A percentile compares a stretch with the other conserved stretches of the same genome.
These are phyloP conservation scores for Oncorhynchus mykiss DNA, from an alignment of 2,113 vertebrate genomes.

Conservation along the genomic window DNA sequence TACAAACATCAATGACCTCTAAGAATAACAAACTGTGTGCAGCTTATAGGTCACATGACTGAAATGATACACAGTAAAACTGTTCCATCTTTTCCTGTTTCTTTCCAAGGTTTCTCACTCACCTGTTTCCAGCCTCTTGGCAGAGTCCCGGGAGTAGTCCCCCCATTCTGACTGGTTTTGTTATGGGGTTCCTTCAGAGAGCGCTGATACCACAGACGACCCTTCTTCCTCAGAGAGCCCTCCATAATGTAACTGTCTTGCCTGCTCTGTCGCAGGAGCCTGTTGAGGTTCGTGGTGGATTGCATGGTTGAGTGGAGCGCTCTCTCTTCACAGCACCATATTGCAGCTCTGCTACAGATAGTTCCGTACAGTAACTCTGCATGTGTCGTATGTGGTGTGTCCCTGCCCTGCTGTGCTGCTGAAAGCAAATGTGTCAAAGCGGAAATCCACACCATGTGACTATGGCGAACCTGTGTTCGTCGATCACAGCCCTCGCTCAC, in stretches of 20 bases:
- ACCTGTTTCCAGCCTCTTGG: constrained; percentile 80
- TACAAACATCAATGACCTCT: background rate
- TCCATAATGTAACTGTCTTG: constrained; percentile 60
- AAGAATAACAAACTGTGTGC: background rate
- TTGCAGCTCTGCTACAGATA: constrained; percentile 15
- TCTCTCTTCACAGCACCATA: constrained; percentile 48
- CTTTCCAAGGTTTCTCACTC: constrained; percentile 33
- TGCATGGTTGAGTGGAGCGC: constrained; percentile 44
- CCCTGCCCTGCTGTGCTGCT: constrained; percentile 43
- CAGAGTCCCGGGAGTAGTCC: constrained; percentile 61
- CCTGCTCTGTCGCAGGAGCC: constrained; percentile 62
- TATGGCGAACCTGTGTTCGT: constrained; percentile 66
- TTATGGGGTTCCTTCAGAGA: constrained; percentile 62
- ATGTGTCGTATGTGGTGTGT: constrained; percentile 2
- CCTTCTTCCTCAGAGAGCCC: constrained; percentile 51
- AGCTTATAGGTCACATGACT: background rate
- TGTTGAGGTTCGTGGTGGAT: constrained; percentile 76
- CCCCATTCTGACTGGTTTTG: constrained; percentile 61
- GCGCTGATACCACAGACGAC: constrained; percentile 52
- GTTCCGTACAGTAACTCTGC: constrained; percentile 40
- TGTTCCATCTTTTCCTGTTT: background rate
- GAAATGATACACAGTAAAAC: constrained; percentile 3
- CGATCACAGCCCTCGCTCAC: constrained; percentile 38
- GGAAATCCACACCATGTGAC: constrained; percentile 82
- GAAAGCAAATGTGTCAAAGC: constrained; percentile 58